Percentiles rank a stretch among this genome's conserved stretches.
phyloP scores from a whole-genome alignment of 2,113 vertebrate species.

The Beaufortia kweichowensis region DNA sequence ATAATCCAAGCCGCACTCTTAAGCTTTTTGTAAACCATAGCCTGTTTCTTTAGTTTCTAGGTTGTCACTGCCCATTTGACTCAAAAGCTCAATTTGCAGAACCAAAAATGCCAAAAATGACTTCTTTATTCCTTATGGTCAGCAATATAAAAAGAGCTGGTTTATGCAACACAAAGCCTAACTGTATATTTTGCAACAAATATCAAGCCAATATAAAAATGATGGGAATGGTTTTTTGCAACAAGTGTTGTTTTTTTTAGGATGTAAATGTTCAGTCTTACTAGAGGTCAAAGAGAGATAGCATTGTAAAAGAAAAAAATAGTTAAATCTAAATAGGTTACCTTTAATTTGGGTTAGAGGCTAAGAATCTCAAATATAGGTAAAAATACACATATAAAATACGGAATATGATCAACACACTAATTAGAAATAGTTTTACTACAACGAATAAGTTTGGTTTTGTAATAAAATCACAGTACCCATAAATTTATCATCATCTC shows the following conservation, averaged over 20 bases:
- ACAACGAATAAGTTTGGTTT: no score
- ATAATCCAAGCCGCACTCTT: slow-evolving; percentile 28
- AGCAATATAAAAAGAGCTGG: slow-evolving; percentile 23
- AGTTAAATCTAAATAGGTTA: slow-evolving; percentile 5
- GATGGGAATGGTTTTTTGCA: background rate
- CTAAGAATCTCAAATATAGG: slow-evolving; percentile 2
- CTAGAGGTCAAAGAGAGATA: slow-evolving; percentile 18
- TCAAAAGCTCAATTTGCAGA: slow-evolving; percentile 19
- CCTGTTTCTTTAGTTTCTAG: slow-evolving; percentile 2
- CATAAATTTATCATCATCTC: no score
- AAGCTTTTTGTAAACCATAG: slow-evolving; percentile 31
- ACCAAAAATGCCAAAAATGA: slow-evolving; percentile 5
- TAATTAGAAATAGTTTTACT: background rate
- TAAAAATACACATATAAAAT: background rate
- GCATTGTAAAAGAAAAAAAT: slow-evolving; percentile 16
- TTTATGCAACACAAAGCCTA: slow-evolving; percentile 15
- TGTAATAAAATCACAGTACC: no score
- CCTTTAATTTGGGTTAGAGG: slow-evolving; percentile 12
- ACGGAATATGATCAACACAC: background rate
- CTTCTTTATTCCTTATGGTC: slow-evolving; percentile 45
- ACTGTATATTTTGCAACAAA: slow-evolving; percentile 4
- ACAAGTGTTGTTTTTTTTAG: no score
- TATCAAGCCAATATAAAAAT: slow-evolving; percentile 8
- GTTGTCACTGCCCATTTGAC: slow-evolving; percentile 33
- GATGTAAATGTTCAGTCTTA: no score